Evolutionary conservation across 2,888 invertebrate genomes (phyloP).

Genomic region (Biston betularia): DNA sequence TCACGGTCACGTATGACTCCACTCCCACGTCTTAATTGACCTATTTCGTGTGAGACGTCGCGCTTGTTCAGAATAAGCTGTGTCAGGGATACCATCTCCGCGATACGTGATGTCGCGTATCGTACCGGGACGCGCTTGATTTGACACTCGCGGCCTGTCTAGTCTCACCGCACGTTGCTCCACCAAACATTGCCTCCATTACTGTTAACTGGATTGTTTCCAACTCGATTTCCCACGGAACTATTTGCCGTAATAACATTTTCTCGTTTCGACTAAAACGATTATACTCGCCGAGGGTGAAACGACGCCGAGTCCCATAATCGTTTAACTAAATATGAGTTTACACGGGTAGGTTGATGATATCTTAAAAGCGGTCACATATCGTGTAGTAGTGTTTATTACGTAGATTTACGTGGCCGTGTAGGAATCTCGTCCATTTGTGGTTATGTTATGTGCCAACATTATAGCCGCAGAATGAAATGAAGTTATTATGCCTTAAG

Average conservation of each 20-base stretch:
- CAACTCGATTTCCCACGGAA: constrained; percentile 39
- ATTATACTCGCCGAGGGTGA: constrained; percentile 45
- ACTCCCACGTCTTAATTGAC: constrained; percentile 86
- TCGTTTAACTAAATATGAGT: constrained; percentile 51
- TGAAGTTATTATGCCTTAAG: constrained; percentile 24
- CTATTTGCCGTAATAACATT: constrained; percentile 39
- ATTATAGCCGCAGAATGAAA: constrained; percentile 22
- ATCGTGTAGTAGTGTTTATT: constrained; percentile 67
- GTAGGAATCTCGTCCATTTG: constrained; percentile 62
- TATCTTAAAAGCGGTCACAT: constrained; percentile 58
- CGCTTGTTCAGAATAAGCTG: constrained; percentile 70
- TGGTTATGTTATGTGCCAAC: constrained; percentile 42
- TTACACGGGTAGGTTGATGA: constrained; percentile 53
- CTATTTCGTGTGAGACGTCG: constrained; percentile 83
- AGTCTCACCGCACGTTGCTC: constrained; percentile 27
- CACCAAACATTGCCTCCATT: constrained; percentile 29
- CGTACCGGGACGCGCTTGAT: constrained; percentile 50
- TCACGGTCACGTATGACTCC: constrained; percentile 81
- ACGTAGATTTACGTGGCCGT: constrained; percentile 61
- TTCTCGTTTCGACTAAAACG: constrained; percentile 29
- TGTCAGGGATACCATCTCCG: constrained; percentile 83
- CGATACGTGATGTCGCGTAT: constrained; percentile 72
- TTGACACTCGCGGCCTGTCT: constrained; percentile 53
- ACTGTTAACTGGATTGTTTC: constrained; percentile 33
- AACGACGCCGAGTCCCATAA: constrained; percentile 46